These are phyloP conservation scores for Xestia xanthographa DNA, from an alignment of 2,888 invertebrate species.

Conservation along the genomic window DNA sequence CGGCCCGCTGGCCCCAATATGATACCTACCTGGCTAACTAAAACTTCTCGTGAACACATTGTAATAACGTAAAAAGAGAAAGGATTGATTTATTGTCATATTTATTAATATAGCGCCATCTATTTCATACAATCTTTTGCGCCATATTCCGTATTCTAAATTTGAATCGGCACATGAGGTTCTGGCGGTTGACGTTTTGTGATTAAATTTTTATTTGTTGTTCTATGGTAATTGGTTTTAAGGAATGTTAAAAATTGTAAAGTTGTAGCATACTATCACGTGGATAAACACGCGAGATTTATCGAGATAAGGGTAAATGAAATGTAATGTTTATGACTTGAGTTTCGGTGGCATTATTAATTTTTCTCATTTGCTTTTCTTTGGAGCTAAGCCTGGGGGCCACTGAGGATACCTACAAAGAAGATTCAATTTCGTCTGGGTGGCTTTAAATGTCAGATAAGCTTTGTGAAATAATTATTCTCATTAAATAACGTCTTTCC, in stretches of 20 bases:
- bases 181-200: constrained; percentile 12
- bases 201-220: constrained; percentile 16
- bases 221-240: neutral
- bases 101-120: constrained; percentile 53
- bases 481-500: neutral
- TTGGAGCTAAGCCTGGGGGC: no score
- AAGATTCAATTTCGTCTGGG: neutral
- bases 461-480: constrained; percentile 1
- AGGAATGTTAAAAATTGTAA: constrained; percentile 11
- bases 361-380: no score
- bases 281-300: constrained; percentile 1
- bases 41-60: constrained; percentile 57
- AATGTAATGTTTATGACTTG: neutral
- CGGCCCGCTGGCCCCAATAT: constrained; percentile 60
- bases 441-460: neutral
- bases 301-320: neutral
- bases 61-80: constrained; percentile 66
- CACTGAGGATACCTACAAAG: neutral
- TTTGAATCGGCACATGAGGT: constrained; percentile 30
- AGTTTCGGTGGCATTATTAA: no score
- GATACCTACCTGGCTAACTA: constrained; percentile 48
- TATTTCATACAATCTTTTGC: constrained; percentile 44
- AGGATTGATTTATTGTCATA: constrained; percentile 65
- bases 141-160: constrained; percentile 39
- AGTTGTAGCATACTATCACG: neutral